Evolutionary conservation across 1,140 invertebrate genomes (phyloP).

Genomic region (Tetramorium alpestre): DNA sequence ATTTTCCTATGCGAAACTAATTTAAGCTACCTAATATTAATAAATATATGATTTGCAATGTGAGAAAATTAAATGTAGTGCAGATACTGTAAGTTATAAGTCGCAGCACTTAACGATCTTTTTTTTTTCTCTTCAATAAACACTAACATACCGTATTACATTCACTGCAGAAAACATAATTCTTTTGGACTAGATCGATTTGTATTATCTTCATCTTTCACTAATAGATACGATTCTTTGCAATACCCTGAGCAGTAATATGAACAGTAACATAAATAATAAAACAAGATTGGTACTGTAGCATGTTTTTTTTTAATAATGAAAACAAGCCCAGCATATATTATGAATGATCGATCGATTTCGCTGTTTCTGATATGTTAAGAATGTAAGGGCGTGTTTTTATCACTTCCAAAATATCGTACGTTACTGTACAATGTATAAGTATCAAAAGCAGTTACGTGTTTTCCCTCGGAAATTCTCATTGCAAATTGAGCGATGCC

Average conservation of each 20-base stretch:
- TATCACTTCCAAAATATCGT: constrained; percentile 49
- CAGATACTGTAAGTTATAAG: background rate
- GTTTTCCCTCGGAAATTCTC: constrained; percentile 42
- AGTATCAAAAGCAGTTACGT: constrained; percentile 58
- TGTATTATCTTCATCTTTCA: background rate
- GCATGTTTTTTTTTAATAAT: background rate
- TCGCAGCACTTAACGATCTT: background rate
- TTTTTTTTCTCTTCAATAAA: background rate
- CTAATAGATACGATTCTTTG: background rate
- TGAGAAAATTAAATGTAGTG: constrained; percentile 16
- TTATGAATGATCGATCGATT: constrained; percentile 37
- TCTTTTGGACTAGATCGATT: constrained; percentile 16
- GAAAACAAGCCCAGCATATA: background rate
- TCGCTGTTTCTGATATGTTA: constrained; percentile 44
- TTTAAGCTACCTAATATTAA: background rate
- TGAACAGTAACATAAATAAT: background rate
- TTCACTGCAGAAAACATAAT: background rate
- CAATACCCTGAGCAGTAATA: background rate
- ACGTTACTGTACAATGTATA: constrained; percentile 47
- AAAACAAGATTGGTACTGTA: background rate
- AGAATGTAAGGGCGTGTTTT: constrained; percentile 47
- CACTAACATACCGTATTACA: background rate
- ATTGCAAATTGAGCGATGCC: constrained; percentile 59
- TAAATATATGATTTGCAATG: constrained; percentile 22
- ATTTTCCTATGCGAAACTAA: constrained; percentile 5